Evolutionary conservation across 2,888 invertebrate genomes (phyloP), one percentile per base, ranked within the genome.

Genomic region (Drosophila testacea): DNA sequence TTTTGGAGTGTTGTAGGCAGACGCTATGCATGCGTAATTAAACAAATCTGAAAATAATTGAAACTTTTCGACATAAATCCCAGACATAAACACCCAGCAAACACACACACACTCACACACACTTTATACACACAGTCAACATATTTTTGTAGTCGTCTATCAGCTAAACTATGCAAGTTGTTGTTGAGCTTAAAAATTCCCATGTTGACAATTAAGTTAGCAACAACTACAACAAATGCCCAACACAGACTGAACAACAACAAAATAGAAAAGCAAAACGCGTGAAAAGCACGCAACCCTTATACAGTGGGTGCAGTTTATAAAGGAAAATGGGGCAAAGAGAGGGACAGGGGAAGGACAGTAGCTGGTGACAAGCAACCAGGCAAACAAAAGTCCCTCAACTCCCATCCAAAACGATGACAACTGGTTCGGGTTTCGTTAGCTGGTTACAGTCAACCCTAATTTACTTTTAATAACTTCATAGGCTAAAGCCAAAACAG

Each of bases 391-490:
- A 38, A 56, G 46, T 22, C 22, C 39, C 28, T 11, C 76, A 52
- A 32, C 46, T 42, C 50, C 56, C 44, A 51, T 22, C 22, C 22
- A 22, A 22, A 61, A 44, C 56, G 62, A 41, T 66, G 46, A 65
- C 71, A 82, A 79, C 88, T 66, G 76, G 55, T 67, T 73, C 69
- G 57, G 69, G 75, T 87, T 77, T 73, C 84, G 73, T 77, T 88
- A 57, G 74, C 89, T 71, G 83, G 70, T 83, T 63, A 78, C 73
- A 86, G 66, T 57, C 83, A 90, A 91, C 90, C 90, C 91, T 91
- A 91, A 91, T 91, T 89, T 90, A 86, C 83, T 90, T 91, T 91
- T 91, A 91, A 91, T 91, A 91, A 91, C 91, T 91, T 90, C 85
- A 89, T 89, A 82, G 79, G 73, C 80, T 22, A 69, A 71, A 39